A percentile compares a stretch with the other conserved stretches of the same genome.
phyloP scores from a whole-genome alignment of 2,888 invertebrate species.

The Clistopyga incitator region DNA sequence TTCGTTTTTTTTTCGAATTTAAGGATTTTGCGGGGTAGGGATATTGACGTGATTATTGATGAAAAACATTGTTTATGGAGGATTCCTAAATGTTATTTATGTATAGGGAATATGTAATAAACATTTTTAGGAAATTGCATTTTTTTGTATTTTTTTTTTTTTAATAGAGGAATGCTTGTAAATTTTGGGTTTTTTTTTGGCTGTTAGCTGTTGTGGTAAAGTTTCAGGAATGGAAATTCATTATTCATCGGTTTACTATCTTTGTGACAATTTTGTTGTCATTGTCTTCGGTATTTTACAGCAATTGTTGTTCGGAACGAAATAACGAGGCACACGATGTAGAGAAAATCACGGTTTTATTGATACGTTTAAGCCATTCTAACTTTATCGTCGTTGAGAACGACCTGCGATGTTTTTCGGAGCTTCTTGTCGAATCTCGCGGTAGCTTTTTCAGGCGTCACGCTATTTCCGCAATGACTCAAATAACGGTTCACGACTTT shows the following conservation, averaged over 20 bases:
- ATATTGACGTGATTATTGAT: too few relatives aligned
- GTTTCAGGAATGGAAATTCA: not conserved
- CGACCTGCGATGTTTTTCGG: conserved; percentile 88
- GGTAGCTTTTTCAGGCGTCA: conserved; percentile 87
- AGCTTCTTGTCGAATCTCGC: conserved; percentile 91
- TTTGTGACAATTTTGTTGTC: not conserved
- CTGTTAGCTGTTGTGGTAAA: too few relatives aligned
- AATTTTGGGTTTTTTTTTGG: too few relatives aligned
- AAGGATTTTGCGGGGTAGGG: too few relatives aligned
- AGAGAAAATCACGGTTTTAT: conserved; percentile 35
- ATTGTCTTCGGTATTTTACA: not conserved
- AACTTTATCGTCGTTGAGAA: conserved; percentile 88
- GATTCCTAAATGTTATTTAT: too few relatives aligned
- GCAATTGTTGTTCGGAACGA: not conserved
- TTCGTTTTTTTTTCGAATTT: too few relatives aligned
- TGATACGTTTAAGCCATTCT: conserved; percentile 68
- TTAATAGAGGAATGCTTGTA: too few relatives aligned
- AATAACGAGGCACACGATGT: not conserved
- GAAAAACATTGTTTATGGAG: not conserved
- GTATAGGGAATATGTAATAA: too few relatives aligned
- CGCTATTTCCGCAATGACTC: conserved; percentile 84
- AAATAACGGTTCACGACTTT: conserved; percentile 89
- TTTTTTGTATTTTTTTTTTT: not conserved
- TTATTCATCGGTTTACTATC: too few relatives aligned
- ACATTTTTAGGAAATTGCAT: not conserved